Evolutionary conservation across 2,888 invertebrate species (phyloP).

Genomic region (Ichneumoninae sp.): DNA sequence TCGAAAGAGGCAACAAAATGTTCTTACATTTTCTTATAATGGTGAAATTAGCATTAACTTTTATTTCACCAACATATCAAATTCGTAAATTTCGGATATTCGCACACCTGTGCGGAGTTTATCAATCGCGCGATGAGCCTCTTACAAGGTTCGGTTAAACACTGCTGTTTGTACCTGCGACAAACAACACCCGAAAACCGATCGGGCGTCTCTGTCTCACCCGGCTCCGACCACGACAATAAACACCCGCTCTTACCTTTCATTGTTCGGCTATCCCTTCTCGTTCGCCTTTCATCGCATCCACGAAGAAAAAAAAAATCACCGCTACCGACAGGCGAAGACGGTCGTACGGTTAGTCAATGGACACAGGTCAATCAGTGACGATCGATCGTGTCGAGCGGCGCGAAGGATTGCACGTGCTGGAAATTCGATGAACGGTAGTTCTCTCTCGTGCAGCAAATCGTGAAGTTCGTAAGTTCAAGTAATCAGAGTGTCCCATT

Average conservation of each 20-base stretch:
- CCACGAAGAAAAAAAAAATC: conserved; percentile 10
- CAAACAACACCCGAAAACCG: not conserved
- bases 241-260: conserved; percentile 2
- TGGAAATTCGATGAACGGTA: not conserved
- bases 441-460: not conserved
- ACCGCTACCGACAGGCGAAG: not conserved
- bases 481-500: not conserved
- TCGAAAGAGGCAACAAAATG: no score
- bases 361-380: conserved; percentile 12
- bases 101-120: not conserved
- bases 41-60: no score
- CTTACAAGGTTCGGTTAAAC: not conserved
- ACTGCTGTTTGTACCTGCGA: not conserved
- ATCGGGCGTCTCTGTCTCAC: not conserved
- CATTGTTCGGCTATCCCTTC: not conserved
- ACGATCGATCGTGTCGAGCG: conserved; percentile 20
- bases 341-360: conserved; percentile 5
- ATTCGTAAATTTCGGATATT: not conserved
- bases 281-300: conserved; percentile 14
- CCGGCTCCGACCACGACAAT: not conserved
- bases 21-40: no score
- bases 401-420: not conserved
- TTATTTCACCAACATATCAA: no score
- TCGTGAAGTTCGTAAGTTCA: not conserved
- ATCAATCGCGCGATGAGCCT: not conserved